Base-by-base conservation (phyloP, 2,113 vertebrate species). In the Periophthalmodon schlosseri region DNA sequence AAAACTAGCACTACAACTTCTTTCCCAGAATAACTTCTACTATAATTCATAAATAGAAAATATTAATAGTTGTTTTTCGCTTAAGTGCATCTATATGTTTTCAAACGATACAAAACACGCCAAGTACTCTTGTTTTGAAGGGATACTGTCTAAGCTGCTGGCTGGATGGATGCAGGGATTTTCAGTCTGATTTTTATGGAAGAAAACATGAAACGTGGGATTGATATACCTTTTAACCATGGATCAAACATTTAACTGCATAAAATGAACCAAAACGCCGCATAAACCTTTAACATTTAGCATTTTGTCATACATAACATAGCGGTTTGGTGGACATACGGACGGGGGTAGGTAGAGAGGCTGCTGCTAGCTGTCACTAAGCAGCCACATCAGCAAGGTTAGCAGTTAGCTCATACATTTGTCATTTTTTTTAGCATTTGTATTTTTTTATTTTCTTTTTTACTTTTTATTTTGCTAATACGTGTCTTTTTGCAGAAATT, bases 81-180 rank as follows among this genome's bases (percentile, higher is more conserved):
- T 76, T 68, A 18, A 36, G 70, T 66, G 2, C 0, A 20, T 0
- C 0, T 6, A 21, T 0, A 4, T 13, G 1, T 7, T 0, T 54
- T 23, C 1, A 0, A 72, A 4, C 0, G 0, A 13, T 28, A 46
- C 14, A 50, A 63, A 72, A 57, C 60, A 74, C 9, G 5, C 2
- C 4, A 0, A 0, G 12, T 14, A 9, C 33, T 34, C 73, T 92
- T 91, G 89, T 82, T 88, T 79, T 58, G 91, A 91, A 92, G 70
- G 12, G 72, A 36, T 11, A 36, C 39, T 18, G 13, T 23, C 68
- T 79, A 87, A 84, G 68, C 84, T 74, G 61, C 21, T 58, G 63
- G 80, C 82, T 56, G 66, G 80, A 71, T 84, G 72, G 87, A 88
- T 89, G 86, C 88, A 82, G 79, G 87, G 90, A 86, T 89, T 91